Evolutionary conservation across 2,888 invertebrate genomes (phyloP).

Genomic region (Xylota sylvarum): DNA sequence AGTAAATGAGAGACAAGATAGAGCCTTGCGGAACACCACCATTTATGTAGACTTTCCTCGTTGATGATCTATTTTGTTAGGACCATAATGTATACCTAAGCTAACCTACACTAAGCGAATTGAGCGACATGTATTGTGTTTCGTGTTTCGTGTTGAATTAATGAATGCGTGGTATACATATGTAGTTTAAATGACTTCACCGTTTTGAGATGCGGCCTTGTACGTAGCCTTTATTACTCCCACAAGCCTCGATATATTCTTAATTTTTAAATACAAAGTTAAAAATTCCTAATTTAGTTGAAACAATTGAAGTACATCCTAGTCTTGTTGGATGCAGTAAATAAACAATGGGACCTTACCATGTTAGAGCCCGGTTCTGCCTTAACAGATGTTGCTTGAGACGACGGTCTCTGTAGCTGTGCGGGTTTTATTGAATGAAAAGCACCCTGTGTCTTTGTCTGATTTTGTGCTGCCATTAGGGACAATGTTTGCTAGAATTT

Average conservation of each 20-base stretch:
- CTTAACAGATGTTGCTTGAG: conserved; percentile 83
- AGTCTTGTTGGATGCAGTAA: conserved; percentile 12
- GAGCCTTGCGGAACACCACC: no score
- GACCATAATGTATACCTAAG: neutral
- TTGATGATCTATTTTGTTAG: no score
- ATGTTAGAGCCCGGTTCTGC: conserved; percentile 83
- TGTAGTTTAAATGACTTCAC: neutral
- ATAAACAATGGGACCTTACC: conserved; percentile 74
- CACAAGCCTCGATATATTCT: conserved; percentile 15
- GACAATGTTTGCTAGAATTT: conserved; percentile 78
- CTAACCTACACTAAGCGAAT: neutral
- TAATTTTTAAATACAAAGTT: conserved; percentile 19
- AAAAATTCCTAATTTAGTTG: neutral
- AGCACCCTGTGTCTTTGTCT: conserved; percentile 79
- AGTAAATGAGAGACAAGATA: no score
- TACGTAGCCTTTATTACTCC: conserved; percentile 15
- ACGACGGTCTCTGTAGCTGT: conserved; percentile 80
- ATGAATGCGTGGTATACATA: neutral
- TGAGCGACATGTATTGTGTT: neutral
- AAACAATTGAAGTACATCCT: conserved; percentile 10
- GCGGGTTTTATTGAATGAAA: conserved; percentile 82
- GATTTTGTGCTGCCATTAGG: conserved; percentile 79
- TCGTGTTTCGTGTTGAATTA: neutral
- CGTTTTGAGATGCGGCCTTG: conserved; percentile 2
- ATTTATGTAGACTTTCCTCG: no score